Percentiles rank a stretch among this genome's conserved stretches.
Evolutionary conservation across 1,140 invertebrate genomes (phyloP).

Genomic region (Gonioctena quinquepunctata): DNA sequence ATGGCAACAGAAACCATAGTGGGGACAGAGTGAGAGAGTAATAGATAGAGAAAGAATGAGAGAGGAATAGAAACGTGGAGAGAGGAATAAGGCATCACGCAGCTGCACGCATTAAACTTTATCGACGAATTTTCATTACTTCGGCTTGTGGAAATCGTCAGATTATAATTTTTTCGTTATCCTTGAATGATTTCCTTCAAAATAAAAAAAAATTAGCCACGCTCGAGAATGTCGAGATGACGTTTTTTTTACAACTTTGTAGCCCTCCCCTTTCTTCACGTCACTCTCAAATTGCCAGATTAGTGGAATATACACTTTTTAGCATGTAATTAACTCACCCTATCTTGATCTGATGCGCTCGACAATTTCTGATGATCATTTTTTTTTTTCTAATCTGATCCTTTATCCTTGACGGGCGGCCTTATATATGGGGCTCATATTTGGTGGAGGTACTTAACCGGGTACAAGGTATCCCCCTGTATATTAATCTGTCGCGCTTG

Average conservation of each 20-base stretch:
- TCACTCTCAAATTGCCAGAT: neutral
- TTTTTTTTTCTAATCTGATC: slow-evolving; percentile 4
- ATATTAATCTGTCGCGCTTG: no score
- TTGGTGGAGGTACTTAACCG: no score
- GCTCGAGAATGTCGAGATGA: slow-evolving; percentile 2
- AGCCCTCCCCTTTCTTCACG: neutral
- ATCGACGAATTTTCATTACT: neutral
- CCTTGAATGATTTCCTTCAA: neutral
- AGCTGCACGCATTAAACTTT: neutral
- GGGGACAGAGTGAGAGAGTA: neutral
- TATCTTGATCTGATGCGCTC: neutral
- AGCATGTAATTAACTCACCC: neutral
- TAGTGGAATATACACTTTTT: neutral
- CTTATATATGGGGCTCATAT: no score
- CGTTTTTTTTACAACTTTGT: slow-evolving; percentile 3
- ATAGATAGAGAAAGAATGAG: neutral
- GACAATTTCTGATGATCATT: slow-evolving; percentile 1
- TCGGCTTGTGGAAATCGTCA: neutral
- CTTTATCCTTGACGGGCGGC: slow-evolving; percentile 5
- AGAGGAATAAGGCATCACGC: neutral
- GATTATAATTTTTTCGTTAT: neutral
- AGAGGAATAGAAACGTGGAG: neutral
- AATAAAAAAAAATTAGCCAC: slow-evolving; percentile 8
- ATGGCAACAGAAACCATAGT: neutral
- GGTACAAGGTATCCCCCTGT: no score